Conservation (phyloP, 2,113 vertebrate species). For the human region DNA sequence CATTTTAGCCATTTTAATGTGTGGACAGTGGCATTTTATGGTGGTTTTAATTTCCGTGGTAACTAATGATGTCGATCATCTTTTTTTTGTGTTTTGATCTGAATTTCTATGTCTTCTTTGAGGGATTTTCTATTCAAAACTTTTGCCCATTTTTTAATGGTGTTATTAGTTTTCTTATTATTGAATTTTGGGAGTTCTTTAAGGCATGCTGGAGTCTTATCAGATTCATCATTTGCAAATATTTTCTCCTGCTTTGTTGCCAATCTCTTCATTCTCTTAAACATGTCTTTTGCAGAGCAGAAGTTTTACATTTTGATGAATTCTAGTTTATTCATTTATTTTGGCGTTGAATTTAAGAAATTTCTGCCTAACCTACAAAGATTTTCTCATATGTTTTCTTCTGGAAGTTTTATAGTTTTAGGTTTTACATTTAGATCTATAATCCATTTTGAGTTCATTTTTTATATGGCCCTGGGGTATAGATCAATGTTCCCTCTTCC, state of each 20-base stretch:
- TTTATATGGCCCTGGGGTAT: neutral
- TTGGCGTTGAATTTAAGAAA: neutral
- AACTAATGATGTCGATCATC: neutral
- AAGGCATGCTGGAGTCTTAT: neutral
- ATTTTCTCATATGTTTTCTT: neutral
- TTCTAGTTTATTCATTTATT: neutral
- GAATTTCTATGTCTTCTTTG: neutral
- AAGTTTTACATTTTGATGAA: neutral
- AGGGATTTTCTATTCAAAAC: neutral
- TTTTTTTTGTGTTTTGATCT: neutral
- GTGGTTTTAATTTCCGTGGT: neutral
- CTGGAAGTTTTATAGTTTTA: neutral
- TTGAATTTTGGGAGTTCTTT: neutral
- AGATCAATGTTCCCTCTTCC: neutral
- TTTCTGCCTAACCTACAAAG: neutral
- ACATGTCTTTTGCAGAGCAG: neutral
- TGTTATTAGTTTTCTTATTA: neutral
- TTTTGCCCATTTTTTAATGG: neutral
- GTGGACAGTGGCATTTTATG: fast-evolving
- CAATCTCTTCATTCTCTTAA: neutral
- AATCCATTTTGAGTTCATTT: neutral
- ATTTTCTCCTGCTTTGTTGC: neutral
- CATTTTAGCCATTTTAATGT: neutral
- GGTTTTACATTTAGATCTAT: neutral
- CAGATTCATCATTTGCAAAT: neutral